Conservation (phyloP, 2,888 invertebrate genomes). For the Chouioia cunea region DNA sequence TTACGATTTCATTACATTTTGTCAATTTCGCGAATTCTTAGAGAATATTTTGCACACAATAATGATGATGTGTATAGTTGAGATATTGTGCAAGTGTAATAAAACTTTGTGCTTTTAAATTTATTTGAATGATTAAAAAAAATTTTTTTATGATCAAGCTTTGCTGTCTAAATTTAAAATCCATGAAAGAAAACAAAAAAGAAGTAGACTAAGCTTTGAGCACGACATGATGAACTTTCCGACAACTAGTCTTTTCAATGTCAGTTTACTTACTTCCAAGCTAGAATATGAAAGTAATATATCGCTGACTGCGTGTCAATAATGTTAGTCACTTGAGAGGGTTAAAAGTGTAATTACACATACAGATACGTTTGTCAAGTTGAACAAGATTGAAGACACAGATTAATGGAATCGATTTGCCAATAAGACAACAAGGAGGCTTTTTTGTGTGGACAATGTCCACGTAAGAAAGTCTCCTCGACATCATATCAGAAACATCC, state of each 20-base stretch:
- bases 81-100: conserved; percentile 13
- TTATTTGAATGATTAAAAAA: neutral
- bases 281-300: no score
- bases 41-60: neutral
- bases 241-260: no score
- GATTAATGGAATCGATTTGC: conserved; percentile 18
- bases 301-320: no score
- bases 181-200: no score
- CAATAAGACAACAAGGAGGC: conserved; percentile 40
- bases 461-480: conserved; percentile 41
- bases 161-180: no score
- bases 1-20: conserved; percentile 15
- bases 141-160: no score
- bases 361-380: conserved; percentile 39
- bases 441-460: conserved; percentile 34
- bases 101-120: neutral
- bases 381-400: conserved; percentile 35
- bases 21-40: neutral
- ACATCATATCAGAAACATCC: conserved; percentile 35
- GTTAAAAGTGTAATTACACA: conserved; percentile 3
- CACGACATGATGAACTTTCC: no score
- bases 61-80: neutral
- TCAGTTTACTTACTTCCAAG: no score
- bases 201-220: no score
- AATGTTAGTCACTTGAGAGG: neutral